A percentile compares a stretch with the other conserved stretches of the same genome.
phyloP scores from a whole-genome alignment of 2,113 vertebrate species.

The Heterotis niloticus region DNA sequence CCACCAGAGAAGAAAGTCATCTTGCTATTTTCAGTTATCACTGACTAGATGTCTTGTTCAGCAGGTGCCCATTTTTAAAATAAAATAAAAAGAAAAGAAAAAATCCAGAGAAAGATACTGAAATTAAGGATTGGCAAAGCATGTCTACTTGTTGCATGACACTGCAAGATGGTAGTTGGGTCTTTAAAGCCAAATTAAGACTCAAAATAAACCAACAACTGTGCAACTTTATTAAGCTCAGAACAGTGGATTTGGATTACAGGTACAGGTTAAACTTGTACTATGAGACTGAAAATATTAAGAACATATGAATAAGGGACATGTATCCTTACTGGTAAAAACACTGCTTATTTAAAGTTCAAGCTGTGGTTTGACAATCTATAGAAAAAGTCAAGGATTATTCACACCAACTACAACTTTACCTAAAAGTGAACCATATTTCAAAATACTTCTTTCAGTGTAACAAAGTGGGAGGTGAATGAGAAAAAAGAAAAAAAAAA shows the following conservation, averaged over 20 bases:
- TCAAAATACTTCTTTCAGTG: conserved; percentile 38
- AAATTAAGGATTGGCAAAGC: neutral
- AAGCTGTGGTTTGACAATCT: conserved; percentile 37
- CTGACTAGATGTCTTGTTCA: too few relatives aligned
- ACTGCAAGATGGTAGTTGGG: conserved; percentile 1
- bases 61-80: too few relatives aligned
- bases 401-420: conserved; percentile 64
- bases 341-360: conserved; percentile 41
- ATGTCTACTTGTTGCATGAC: neutral
- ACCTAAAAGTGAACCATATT: conserved; percentile 58
- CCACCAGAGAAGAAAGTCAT: too few relatives aligned
- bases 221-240: conserved; percentile 53
- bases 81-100: too few relatives aligned
- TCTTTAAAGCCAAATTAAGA: neutral
- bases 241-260: conserved; percentile 40
- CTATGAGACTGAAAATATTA: conserved; percentile 43
- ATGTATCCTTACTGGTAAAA: conserved; percentile 43
- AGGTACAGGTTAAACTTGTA: conserved; percentile 44
- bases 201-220: conserved; percentile 32
- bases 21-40: too few relatives aligned
- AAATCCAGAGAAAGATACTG: too few relatives aligned
- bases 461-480: conserved; percentile 29
- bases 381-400: conserved; percentile 56
- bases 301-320: conserved; percentile 39
- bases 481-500: conserved; percentile 57